phyloP scores from a whole-genome alignment of 2,797 vertebrate species.

The Cossypha heuglini region DNA sequence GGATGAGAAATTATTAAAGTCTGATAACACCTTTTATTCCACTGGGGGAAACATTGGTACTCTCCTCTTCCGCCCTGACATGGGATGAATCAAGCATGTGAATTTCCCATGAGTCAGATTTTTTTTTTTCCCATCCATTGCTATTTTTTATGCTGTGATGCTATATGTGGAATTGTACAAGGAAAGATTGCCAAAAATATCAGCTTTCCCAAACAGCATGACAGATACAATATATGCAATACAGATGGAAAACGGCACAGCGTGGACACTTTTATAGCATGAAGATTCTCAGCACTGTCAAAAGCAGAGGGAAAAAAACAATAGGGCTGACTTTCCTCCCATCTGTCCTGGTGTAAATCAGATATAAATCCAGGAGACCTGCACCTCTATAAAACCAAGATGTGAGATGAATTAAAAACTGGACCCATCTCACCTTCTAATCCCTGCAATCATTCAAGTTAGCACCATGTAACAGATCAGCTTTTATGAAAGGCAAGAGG shows the following conservation, averaged over 20 bases:
- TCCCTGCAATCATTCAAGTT: slow-evolving; percentile 13
- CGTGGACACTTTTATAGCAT: slow-evolving; percentile 27
- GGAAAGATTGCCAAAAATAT: slow-evolving; percentile 50
- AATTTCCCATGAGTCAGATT: slow-evolving; percentile 13
- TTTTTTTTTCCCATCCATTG: background rate
- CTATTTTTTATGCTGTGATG: slow-evolving; percentile 16
- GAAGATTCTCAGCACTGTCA: slow-evolving; percentile 50
- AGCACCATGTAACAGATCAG: background rate
- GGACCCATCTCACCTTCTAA: slow-evolving; percentile 4
- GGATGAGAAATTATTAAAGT: background rate
- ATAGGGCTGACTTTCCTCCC: slow-evolving; percentile 1
- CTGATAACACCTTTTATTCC: background rate
- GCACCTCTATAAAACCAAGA: slow-evolving; percentile 20
- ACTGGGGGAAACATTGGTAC: background rate
- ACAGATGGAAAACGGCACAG: slow-evolving; percentile 36
- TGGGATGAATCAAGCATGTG: background rate
- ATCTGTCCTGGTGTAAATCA: slow-evolving; percentile 28
- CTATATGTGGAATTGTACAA: background rate
- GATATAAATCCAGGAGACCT: background rate
- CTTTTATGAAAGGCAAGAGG: background rate
- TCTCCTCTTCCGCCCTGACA: background rate
- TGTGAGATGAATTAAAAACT: background rate
- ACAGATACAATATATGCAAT: slow-evolving; percentile 49
- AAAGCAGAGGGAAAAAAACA: slow-evolving; percentile 26
- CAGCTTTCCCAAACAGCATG: slow-evolving; percentile 33